Conservation (phyloP, 2,113 vertebrate species). For the Lophius piscatorius region DNA sequence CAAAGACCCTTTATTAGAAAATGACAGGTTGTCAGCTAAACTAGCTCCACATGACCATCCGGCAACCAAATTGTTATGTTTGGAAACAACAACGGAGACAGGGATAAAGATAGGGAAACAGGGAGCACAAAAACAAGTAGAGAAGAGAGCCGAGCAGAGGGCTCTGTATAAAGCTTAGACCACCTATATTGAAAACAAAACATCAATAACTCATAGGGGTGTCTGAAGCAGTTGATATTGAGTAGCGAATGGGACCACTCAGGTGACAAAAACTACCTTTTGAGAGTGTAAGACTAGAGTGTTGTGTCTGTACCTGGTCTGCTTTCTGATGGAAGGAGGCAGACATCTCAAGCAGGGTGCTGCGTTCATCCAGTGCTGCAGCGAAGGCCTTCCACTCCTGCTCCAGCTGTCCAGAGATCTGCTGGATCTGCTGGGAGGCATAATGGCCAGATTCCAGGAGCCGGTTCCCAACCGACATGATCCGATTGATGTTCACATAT, state of each 20-base stretch:
- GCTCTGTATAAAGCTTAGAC: too few species aligned
- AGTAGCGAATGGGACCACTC: too few species aligned
- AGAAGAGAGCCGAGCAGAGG: background rate
- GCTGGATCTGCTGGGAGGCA: conserved; percentile 96
- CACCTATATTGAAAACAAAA: too few species aligned
- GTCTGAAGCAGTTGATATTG: too few species aligned
- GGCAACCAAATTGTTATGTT: conserved; percentile 10
- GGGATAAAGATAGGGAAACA: background rate
- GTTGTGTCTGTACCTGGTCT: conserved; percentile 85
- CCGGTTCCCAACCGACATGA: conserved; percentile 95
- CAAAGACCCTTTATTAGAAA: background rate
- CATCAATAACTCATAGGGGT: too few species aligned
- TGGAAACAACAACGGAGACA: conserved; percentile 1
- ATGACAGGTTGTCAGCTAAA: background rate
- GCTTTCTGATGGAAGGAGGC: conserved; percentile 97
- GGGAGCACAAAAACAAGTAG: background rate
- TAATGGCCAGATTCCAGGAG: conserved; percentile 96
- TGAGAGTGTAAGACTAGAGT: too few species aligned
- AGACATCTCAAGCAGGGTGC: conserved; percentile 95
- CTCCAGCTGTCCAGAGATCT: conserved; percentile 95
- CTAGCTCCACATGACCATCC: conserved; percentile 6
- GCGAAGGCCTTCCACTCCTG: conserved; percentile 98
- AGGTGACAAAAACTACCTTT: too few species aligned
- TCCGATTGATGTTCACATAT: conserved; percentile 98
- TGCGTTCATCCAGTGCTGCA: conserved; percentile 95